phyloP scores from a whole-genome alignment of 2,888 invertebrate species.

The Notodromas monacha region DNA sequence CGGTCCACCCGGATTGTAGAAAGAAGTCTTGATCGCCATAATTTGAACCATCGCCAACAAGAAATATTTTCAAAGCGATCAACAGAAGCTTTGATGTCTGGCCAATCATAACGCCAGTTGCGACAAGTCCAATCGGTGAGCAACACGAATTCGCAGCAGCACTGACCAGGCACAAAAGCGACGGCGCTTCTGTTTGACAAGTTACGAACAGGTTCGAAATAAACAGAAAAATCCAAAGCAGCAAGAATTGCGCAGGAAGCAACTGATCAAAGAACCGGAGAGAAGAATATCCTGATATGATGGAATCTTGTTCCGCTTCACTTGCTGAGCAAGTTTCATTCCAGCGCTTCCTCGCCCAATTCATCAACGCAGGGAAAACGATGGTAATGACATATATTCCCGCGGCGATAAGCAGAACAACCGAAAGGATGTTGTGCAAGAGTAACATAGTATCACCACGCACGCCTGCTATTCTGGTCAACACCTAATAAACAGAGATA shows the following conservation, averaged over 20 bases:
- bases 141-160: conserved; percentile 17
- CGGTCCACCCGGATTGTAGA: conserved; percentile 19
- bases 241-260: conserved; percentile 18
- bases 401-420: conserved; percentile 16
- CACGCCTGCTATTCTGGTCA: conserved; percentile 17
- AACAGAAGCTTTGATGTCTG: too few relatives aligned
- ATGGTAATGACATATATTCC: conserved; percentile 17
- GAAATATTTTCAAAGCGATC: conserved; percentile 16
- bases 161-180: conserved; percentile 16
- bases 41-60: conserved; percentile 16
- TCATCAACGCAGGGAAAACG: conserved; percentile 14
- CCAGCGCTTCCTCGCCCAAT: conserved; percentile 13
- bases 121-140: conserved; percentile 20
- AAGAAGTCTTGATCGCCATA: conserved; percentile 13
- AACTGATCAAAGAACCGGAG: too few relatives aligned
- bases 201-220: conserved; percentile 14
- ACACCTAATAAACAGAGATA: too few relatives aligned
- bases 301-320: too few relatives aligned
- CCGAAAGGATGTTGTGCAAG: conserved; percentile 18
- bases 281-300: too few relatives aligned
- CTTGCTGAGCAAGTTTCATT: too few relatives aligned
- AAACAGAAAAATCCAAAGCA: conserved; percentile 20
- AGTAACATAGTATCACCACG: conserved; percentile 15
- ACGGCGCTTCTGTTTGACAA: conserved; percentile 13
- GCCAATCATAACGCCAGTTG: conserved; percentile 19